Evolutionary conservation across 2,797 vertebrate genomes (phyloP).

Genomic region (Echiichthys vipera): DNA sequence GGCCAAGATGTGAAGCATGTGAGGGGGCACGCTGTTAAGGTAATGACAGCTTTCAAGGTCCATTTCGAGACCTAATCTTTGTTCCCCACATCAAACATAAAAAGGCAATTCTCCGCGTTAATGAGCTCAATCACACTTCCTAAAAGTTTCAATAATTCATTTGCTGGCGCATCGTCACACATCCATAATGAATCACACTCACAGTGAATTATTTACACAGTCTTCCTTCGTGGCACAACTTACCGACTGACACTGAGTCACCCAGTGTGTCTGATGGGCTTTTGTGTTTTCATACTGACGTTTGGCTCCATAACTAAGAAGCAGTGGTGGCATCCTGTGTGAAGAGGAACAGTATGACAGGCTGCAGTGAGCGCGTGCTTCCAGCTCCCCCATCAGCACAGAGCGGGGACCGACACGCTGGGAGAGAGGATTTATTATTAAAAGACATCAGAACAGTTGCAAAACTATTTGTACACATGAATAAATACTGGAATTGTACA

Average conservation of each 20-base stretch:
- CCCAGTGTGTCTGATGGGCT: conserved; percentile 34
- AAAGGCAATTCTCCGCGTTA: conserved; percentile 62
- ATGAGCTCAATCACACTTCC: conserved; percentile 68
- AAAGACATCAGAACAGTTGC: not conserved
- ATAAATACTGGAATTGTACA: not conserved
- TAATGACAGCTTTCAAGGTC: conserved; percentile 28
- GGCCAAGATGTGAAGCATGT: not conserved
- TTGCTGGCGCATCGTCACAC: conserved; percentile 60
- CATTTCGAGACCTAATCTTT: conserved; percentile 53
- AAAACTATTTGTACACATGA: not conserved
- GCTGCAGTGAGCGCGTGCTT: conserved; percentile 7
- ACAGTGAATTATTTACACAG: conserved; percentile 75
- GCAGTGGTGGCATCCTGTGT: conserved; percentile 16
- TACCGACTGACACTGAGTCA: conserved; percentile 61
- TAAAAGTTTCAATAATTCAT: conserved; percentile 73
- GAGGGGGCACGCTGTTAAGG: conserved; percentile 3
- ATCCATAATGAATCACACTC: conserved; percentile 76
- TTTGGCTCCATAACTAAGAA: conserved; percentile 19
- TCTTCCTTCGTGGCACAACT: conserved; percentile 54
- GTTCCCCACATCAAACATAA: conserved; percentile 66
- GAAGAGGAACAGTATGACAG: conserved; percentile 1
- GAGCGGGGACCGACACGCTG: conserved; percentile 5
- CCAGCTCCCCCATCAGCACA: conserved; percentile 61
- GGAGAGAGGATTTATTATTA: fast-evolving
- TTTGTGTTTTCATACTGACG: conserved; percentile 15